Evolutionary conservation across 2,888 invertebrate species (phyloP).

Genomic region (Notodonta ziczac): DNA sequence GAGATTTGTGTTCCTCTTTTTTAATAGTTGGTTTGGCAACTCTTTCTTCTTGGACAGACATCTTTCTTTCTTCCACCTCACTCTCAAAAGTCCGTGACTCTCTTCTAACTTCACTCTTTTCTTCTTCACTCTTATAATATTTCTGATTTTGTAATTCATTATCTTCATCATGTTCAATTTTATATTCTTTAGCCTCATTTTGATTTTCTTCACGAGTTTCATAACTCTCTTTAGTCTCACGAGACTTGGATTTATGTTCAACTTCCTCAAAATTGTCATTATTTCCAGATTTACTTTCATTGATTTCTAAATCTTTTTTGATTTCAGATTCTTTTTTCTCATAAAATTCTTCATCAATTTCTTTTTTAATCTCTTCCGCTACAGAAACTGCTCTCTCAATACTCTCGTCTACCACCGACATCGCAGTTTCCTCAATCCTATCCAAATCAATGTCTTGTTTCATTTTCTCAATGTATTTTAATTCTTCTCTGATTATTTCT

Average conservation of each 20-base stretch:
- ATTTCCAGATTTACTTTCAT: slow-evolving; percentile 9
- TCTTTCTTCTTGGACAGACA: slow-evolving; percentile 9
- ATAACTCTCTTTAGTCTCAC: slow-evolving; percentile 14
- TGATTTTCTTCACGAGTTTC: slow-evolving; percentile 5
- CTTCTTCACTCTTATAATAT: slow-evolving; percentile 12
- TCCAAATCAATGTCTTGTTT: slow-evolving; percentile 56
- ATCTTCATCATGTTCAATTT: background rate
- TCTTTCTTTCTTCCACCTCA: slow-evolving; percentile 12
- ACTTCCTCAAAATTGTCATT: slow-evolving; percentile 13
- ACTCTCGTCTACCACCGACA: slow-evolving; percentile 63
- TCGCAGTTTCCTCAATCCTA: slow-evolving; percentile 65
- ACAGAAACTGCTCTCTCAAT: slow-evolving; percentile 66
- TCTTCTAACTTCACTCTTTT: slow-evolving; percentile 7
- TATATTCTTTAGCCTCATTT: slow-evolving; percentile 15
- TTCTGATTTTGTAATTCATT: slow-evolving; percentile 8
- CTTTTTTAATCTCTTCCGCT: slow-evolving; percentile 64
- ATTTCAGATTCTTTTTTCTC: background rate
- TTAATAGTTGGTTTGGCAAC: slow-evolving; percentile 20
- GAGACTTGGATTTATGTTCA: slow-evolving; percentile 10
- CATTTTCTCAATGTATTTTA: slow-evolving; percentile 44
- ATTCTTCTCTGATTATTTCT: background rate
- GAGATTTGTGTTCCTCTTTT: slow-evolving; percentile 17
- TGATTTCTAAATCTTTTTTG: slow-evolving; percentile 1
- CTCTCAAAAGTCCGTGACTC: slow-evolving; percentile 11
- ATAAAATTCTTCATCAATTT: slow-evolving; percentile 53